Evolutionary conservation across 2,888 invertebrate species (phyloP).

Genomic region (Sicus ferrugineus): DNA sequence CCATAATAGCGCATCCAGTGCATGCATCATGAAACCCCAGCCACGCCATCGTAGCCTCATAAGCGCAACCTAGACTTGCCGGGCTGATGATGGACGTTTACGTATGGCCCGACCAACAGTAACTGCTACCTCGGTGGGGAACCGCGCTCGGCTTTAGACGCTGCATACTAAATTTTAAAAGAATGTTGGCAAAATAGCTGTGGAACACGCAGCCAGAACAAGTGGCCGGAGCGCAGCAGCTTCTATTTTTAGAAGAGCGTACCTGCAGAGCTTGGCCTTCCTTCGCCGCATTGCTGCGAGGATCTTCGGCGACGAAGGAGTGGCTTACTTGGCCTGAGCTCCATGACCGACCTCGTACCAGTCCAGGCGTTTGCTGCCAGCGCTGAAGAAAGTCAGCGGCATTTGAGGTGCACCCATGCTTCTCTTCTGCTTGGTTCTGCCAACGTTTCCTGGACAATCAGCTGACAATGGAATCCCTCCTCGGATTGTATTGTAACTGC

Average conservation of each 20-base stretch:
- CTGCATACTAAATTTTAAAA: conserved; percentile 22
- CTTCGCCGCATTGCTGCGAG: not conserved
- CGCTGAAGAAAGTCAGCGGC: conserved; percentile 7
- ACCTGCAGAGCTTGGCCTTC: not conserved
- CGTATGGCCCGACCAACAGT: not conserved
- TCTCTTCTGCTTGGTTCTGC: not conserved
- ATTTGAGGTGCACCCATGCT: not conserved
- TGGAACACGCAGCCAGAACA: conserved; percentile 23
- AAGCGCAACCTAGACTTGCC: not conserved
- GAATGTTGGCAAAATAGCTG: conserved; percentile 27
- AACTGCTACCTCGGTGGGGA: not conserved
- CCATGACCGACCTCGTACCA: conserved; percentile 10
- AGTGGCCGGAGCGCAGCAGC: conserved; percentile 17
- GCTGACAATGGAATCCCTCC: not conserved
- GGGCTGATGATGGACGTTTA: not conserved
- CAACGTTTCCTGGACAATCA: not conserved
- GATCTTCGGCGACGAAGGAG: not conserved
- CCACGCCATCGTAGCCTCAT: not conserved
- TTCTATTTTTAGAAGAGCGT: not conserved
- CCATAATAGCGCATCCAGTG: not conserved
- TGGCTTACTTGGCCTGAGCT: not conserved
- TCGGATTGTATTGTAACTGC: not conserved
- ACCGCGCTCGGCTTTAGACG: not conserved
- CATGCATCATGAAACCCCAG: not conserved
- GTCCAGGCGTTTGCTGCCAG: conserved; percentile 8